These are phyloP conservation scores for Micrastur ruficollis DNA, from an alignment of 2,797 vertebrate species.

Conservation along the genomic window DNA sequence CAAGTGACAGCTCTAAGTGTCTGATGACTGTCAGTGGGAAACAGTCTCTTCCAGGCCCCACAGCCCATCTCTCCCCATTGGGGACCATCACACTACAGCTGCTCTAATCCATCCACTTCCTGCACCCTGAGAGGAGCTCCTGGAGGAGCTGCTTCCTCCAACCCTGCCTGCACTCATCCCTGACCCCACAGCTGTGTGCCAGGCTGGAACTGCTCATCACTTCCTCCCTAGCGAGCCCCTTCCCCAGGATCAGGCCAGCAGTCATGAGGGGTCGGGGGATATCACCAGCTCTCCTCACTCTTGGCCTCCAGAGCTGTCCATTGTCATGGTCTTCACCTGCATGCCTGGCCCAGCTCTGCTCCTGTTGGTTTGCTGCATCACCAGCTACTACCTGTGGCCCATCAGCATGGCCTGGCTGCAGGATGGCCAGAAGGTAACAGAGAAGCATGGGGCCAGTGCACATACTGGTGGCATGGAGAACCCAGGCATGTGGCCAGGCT, in stretches of 20 bases:
- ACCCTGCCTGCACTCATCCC: not conserved
- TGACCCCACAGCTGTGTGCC: not conserved
- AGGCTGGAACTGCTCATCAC: not conserved
- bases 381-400: not conserved
- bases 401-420: not conserved
- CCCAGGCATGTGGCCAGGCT: not conserved
- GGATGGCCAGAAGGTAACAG: not conserved
- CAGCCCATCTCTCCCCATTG: not conserved
- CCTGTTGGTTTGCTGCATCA: not conserved
- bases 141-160: not conserved
- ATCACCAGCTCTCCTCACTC: not conserved
- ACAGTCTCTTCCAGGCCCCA: not conserved
- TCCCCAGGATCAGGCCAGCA: not conserved
- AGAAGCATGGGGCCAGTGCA: not conserved
- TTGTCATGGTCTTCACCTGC: accelerated
- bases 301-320: not conserved
- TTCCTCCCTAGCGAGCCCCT: not conserved
- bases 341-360: not conserved
- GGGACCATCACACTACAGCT: not conserved
- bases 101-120: not conserved
- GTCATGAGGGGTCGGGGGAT: not conserved
- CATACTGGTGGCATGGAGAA: not conserved
- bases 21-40: not conserved
- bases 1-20: not conserved
- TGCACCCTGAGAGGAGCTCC: not conserved